A percentile compares a stretch with the other conserved stretches of the same genome.
phyloP scores from a whole-genome alignment of 2,888 invertebrate species.

The Scotopteryx bipunctaria region DNA sequence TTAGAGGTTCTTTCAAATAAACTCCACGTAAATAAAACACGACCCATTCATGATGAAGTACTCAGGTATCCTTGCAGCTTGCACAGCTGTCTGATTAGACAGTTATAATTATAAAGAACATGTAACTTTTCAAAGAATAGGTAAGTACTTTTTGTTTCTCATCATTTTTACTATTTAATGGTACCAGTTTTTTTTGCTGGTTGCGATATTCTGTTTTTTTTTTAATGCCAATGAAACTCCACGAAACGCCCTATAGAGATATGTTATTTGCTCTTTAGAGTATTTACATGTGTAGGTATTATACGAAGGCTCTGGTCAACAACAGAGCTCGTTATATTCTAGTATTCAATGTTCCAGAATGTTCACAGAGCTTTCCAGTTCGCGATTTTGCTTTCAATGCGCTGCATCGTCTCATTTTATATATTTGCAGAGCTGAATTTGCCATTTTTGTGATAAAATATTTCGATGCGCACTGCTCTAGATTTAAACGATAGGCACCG shows the following conservation, averaged over 20 bases:
- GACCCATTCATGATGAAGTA: conserved; percentile 15
- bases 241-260: too few species aligned
- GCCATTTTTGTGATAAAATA: conserved; percentile 51
- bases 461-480: conserved; percentile 40
- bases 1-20: conserved; percentile 6
- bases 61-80: not conserved
- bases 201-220: too few species aligned
- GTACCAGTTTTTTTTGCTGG: too few species aligned
- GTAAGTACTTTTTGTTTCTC: too few species aligned
- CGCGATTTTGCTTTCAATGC: conserved; percentile 59
- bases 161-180: too few species aligned
- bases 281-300: conserved; percentile 22
- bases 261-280: too few species aligned
- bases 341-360: conserved; percentile 61
- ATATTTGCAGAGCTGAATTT: conserved; percentile 46
- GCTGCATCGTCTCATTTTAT: conserved; percentile 55
- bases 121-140: too few species aligned
- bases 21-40: conserved; percentile 18
- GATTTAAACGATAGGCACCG: conserved; percentile 19
- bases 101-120: conserved; percentile 2
- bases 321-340: conserved; percentile 52
- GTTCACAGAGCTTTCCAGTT: conserved; percentile 60
- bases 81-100: conserved; percentile 15
- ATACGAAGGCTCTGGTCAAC: conserved; percentile 31
- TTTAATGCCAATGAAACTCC: too few species aligned